Percentiles rank a stretch among this genome's conserved stretches.
phyloP scores from a whole-genome alignment of 2,888 invertebrate species.

The Mantis religiosa region DNA sequence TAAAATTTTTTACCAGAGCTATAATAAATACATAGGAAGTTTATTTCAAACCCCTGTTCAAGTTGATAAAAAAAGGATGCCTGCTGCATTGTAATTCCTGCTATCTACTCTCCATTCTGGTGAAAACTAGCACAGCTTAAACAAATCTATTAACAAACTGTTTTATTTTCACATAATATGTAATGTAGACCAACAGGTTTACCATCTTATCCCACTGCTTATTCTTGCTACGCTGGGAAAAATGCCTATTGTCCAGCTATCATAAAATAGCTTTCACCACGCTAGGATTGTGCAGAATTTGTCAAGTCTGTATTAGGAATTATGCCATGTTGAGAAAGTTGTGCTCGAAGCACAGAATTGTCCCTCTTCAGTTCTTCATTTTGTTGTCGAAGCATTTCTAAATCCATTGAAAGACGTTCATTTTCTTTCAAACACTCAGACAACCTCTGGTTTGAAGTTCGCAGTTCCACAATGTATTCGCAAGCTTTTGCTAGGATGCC shows the following conservation, averaged over 20 bases:
- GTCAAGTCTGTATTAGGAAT: constrained; percentile 38
- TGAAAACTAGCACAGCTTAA: neutral
- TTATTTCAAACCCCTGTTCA: no score
- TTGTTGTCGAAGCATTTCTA: constrained; percentile 67
- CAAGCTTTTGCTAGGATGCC: constrained; percentile 93
- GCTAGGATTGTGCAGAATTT: constrained; percentile 20
- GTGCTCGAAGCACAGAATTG: constrained; percentile 65
- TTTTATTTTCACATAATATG: neutral
- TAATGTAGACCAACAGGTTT: neutral
- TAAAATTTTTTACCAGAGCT: no score
- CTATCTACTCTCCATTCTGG: neutral
- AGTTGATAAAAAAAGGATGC: neutral
- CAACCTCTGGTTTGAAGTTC: constrained; percentile 70
- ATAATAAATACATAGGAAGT: no score
- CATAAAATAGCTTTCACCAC: neutral
- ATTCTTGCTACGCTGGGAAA: neutral
- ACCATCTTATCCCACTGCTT: neutral
- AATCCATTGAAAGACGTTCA: constrained; percentile 66
- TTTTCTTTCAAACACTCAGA: constrained; percentile 62
- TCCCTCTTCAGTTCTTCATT: constrained; percentile 70
- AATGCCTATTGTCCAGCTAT: neutral
- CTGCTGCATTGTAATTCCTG: neutral
- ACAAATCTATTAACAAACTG: neutral
- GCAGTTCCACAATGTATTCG: constrained; percentile 85
- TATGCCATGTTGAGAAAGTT: constrained; percentile 63